Evolutionary conservation across 2,797 vertebrate genomes (phyloP).

Genomic region (Tenualosa thibaudeaui): DNA sequence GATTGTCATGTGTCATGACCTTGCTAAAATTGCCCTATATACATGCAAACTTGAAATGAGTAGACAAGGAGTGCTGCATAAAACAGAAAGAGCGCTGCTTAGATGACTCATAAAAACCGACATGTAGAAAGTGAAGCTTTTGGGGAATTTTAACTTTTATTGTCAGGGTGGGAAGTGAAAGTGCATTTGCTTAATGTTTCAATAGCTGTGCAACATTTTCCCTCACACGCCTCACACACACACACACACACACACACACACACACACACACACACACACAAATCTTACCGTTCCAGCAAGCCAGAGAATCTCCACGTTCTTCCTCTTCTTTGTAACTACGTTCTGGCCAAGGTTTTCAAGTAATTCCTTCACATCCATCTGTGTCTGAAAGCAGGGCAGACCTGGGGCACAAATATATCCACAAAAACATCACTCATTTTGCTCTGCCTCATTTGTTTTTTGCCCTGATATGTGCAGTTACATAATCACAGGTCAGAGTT

Average conservation of each 20-base stretch:
- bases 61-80: no score
- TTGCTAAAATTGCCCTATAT: no score
- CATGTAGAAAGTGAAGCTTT: background rate
- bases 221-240: no score
- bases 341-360: slow-evolving; percentile 95
- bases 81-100: background rate
- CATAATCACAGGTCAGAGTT: background rate
- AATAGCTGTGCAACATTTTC: background rate
- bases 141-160: background rate
- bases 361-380: slow-evolving; percentile 91
- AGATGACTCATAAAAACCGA: background rate
- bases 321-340: slow-evolving; percentile 92
- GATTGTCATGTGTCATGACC: no score
- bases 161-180: background rate
- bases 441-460: background rate
- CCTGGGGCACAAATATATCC: slow-evolving; percentile 64
- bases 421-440: background rate
- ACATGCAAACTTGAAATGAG: no score
- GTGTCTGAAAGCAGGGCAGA: slow-evolving; percentile 90
- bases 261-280: background rate
- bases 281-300: slow-evolving; percentile 86
- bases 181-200: background rate
- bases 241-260: background rate
- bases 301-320: slow-evolving; percentile 98
- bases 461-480: background rate